Evolutionary conservation across 1,140 invertebrate genomes (phyloP).

Genomic region (Ips nitidus): DNA sequence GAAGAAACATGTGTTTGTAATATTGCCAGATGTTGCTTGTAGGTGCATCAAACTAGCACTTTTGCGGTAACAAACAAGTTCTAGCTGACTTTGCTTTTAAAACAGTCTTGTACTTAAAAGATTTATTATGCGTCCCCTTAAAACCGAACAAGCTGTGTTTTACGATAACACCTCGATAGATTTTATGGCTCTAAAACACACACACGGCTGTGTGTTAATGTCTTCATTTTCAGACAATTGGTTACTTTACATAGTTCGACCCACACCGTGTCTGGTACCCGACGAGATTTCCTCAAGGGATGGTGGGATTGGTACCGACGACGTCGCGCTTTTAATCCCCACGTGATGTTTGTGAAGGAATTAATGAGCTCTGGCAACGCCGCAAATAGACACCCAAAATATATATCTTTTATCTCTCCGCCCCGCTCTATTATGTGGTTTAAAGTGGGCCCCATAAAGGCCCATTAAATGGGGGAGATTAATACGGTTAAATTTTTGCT

Average conservation of each 20-base stretch:
- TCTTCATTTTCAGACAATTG: constrained; percentile 24
- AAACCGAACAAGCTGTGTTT: constrained; percentile 11
- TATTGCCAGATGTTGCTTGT: no score
- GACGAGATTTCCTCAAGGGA: neutral
- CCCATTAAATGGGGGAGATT: constrained; percentile 26
- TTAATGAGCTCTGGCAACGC: neutral
- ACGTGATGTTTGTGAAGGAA: neutral
- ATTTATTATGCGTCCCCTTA: constrained; percentile 3
- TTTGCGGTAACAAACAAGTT: no score
- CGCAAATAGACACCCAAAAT: neutral
- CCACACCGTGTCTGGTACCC: constrained; percentile 17
- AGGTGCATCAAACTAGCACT: no score
- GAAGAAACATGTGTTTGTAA: no score
- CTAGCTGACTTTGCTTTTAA: no score
- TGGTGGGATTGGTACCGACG: neutral
- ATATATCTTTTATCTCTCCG: constrained; percentile 16
- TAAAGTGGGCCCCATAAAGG: constrained; percentile 18
- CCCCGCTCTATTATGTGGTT: constrained; percentile 15
- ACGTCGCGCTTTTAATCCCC: no score
- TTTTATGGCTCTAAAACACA: constrained; percentile 7
- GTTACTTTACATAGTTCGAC: constrained; percentile 22
- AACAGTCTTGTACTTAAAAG: neutral
- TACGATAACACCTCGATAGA: constrained; percentile 16
- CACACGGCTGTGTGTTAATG: constrained; percentile 10
- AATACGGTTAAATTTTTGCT: constrained; percentile 30